Base-by-base conservation (phyloP, 2,797 vertebrate species). In the Sebastes aleutianus region DNA sequence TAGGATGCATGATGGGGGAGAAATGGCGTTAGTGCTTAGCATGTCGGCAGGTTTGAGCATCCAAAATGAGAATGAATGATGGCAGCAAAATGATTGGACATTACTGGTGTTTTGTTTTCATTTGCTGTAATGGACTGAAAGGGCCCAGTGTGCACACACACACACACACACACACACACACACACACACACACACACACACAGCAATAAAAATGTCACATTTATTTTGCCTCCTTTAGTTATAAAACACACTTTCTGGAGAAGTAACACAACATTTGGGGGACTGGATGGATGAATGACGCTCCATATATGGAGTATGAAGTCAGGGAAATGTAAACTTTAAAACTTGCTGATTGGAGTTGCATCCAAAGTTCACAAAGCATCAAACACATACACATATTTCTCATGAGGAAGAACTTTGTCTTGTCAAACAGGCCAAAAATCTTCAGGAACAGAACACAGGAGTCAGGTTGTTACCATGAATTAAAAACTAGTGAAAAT, bases 91-190 rank as follows among this genome's bases (percentile, higher is more conserved):
- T 74, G 57, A 85, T 80, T 71, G 70, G 73, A 73, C 78, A 74
- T 86, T 36, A 74, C 58, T 78, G 78, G 10, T 36, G 74, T 82
- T 88, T 87, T 86, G 83, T 86, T 87, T 84, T 86, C 62, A 87
- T 90, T 91, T 81, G 79, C 57, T 66, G 32, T 73, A 82, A 89
- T 92, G 34, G 71, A 86, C 85, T 68, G 5, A 82, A 84, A 78
- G 53, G 50, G 62, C 53, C 34, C 36, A 64, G 47, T 34, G 20
- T 16, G 2, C 53, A 9, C 26, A 50, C 24, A 57, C 22, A 56
- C 20, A 61, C 22, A 54, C 26, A 61, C 10, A 68, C n/a, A 36
- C 22, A 61, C 26, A 56, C 18, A 67, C 2, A 58, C 47, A 14
- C n/a, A 20, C 24, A 47, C 22, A 59, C 26, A 61, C 13, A 67